A percentile compares a stretch with the other conserved stretches of the same genome.
Evolutionary conservation across 2,888 invertebrate species (phyloP).

Genomic region (Lordiphosa fenestrarum): DNA sequence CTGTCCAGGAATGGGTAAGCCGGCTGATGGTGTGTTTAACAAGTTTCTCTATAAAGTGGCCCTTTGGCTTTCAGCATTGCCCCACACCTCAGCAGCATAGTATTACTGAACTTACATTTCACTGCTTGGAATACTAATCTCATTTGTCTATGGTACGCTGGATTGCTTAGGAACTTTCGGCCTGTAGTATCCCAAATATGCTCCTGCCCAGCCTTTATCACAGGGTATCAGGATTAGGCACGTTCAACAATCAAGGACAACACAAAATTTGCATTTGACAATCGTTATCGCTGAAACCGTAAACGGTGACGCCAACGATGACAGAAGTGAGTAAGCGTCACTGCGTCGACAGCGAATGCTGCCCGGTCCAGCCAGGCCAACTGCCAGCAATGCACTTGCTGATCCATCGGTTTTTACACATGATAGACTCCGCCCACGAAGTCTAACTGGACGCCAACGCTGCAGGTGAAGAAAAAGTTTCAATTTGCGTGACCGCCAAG

Average conservation of each 20-base stretch:
- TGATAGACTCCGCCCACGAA: conserved; percentile 13
- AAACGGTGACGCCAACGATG: conserved; percentile 11
- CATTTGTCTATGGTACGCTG: too few relatives aligned
- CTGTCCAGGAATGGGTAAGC: too few relatives aligned
- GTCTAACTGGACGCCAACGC: conserved; percentile 20
- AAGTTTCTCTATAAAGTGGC: too few relatives aligned
- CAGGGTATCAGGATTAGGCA: conserved; percentile 16
- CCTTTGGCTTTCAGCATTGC: too few relatives aligned
- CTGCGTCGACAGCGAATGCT: conserved; percentile 23
- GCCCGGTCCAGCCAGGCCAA: conserved; percentile 1
- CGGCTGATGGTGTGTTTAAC: too few relatives aligned
- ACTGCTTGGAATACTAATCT: too few relatives aligned
- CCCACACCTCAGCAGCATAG: too few relatives aligned
- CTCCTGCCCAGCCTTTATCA: not conserved
- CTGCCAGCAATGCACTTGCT: conserved; percentile 32
- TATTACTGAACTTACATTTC: too few relatives aligned
- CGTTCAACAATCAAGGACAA: conserved; percentile 16
- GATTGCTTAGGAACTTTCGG: too few relatives aligned
- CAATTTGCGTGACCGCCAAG: conserved; percentile 6
- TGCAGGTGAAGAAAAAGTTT: conserved; percentile 21
- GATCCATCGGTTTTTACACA: conserved; percentile 37
- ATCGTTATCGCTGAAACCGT: conserved; percentile 14
- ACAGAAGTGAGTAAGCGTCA: conserved; percentile 30
- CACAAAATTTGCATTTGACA: conserved; percentile 54
- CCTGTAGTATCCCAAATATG: not conserved